phyloP scores from a whole-genome alignment of 2,888 invertebrate species.

The Nemotelus nigrinus region DNA sequence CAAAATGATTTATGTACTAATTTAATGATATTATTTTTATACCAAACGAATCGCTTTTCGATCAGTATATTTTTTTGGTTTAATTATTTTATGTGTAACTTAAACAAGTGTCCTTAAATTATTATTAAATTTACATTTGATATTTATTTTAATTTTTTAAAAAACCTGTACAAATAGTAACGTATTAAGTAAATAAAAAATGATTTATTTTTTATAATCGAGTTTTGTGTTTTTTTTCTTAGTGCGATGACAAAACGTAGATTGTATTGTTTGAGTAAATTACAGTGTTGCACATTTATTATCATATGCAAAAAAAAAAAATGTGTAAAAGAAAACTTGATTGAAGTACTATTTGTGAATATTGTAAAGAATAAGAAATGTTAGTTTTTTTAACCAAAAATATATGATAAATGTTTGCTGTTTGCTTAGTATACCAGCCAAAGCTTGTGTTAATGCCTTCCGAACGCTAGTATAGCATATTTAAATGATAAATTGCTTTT shows the following conservation, averaged over 20 bases:
- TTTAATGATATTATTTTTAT: conserved; percentile 21
- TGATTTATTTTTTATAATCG: neutral
- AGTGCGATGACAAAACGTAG: no score
- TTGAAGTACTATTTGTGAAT: neutral
- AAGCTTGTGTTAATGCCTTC: no score
- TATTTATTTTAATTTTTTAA: conserved; percentile 2
- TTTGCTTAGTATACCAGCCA: neutral
- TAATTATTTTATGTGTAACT: conserved; percentile 11
- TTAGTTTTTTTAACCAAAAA: conserved; percentile 19
- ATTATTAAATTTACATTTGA: neutral
- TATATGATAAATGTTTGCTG: neutral
- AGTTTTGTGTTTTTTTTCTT: neutral
- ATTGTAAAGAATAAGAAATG: conserved; percentile 7
- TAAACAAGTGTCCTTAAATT: conserved; percentile 13
- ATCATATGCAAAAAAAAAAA: conserved; percentile 27
- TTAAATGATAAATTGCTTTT: no score
- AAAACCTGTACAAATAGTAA: neutral
- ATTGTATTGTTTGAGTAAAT: conserved; percentile 1
- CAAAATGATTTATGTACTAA: neutral
- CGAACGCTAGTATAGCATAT: no score
- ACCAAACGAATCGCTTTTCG: conserved; percentile 3
- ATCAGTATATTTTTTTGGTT: neutral
- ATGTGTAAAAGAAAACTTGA: conserved; percentile 8
- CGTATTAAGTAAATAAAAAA: neutral
- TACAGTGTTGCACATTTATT: conserved; percentile 21